Conservation (phyloP, 2,113 vertebrate species). For the Mus musculus region GRCm39 chr5:134842001-134842500, state of each 20-base stretch:
- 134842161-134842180: neutral
- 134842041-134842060: neutral
- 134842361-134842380: neutral
- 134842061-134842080: neutral
- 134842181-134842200: rapidly evolving
- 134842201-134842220: neutral
- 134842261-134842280: conserved; percentile 48
- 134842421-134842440: conserved; percentile 1
- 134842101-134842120: neutral
- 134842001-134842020: neutral
- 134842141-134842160: neutral
- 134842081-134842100: neutral
- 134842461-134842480: neutral
- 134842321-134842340: conserved; percentile 47
- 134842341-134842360: conserved; percentile 55
- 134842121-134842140: neutral
- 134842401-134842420: conserved; percentile 7
- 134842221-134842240: neutral
- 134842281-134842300: conserved; percentile 28
- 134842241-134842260: neutral
- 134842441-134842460: neutral
- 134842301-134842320: neutral
- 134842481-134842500: neutral
- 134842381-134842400: conserved; percentile 25
- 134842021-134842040: neutral